phyloP scores from a whole-genome alignment of 2,888 invertebrate species.

The Tinea trinotella region DNA sequence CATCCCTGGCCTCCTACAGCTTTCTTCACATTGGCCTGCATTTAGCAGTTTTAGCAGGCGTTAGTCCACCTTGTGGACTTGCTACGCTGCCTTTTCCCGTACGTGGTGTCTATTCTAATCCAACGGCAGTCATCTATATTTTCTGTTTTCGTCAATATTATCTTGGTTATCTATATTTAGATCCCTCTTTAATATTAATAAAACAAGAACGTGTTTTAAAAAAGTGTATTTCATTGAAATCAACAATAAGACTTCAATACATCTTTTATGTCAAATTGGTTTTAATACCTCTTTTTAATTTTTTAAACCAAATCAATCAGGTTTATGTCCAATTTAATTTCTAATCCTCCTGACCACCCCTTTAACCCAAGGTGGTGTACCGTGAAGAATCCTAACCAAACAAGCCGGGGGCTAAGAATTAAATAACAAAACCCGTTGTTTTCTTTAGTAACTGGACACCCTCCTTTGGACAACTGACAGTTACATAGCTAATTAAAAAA shows the following conservation, averaged over 20 bases:
- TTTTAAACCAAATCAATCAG: slow-evolving; percentile 18
- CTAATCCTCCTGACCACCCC: slow-evolving; percentile 37
- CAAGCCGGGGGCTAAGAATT: slow-evolving; percentile 23
- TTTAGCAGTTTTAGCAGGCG: too few relatives aligned
- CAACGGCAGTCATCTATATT: too few relatives aligned
- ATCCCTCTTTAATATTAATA: too few relatives aligned
- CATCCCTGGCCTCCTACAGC: too few relatives aligned
- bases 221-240: too few relatives aligned
- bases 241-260: neutral
- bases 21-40: too few relatives aligned
- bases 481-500: neutral
- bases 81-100: too few relatives aligned
- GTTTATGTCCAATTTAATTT: slow-evolving; percentile 17
- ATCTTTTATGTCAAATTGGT: neutral
- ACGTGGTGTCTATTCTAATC: too few relatives aligned
- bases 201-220: too few relatives aligned
- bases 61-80: too few relatives aligned
- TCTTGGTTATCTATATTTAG: too few relatives aligned
- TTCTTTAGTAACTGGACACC: slow-evolving; percentile 3
- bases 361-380: slow-evolving; percentile 46
- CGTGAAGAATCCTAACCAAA: slow-evolving; percentile 58
- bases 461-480: slow-evolving; percentile 1
- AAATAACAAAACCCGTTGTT: neutral
- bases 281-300: slow-evolving; percentile 8
- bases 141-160: too few relatives aligned